Evolutionary conservation across 2,888 invertebrate species (phyloP).

Genomic region (Apamea monoglypha): DNA sequence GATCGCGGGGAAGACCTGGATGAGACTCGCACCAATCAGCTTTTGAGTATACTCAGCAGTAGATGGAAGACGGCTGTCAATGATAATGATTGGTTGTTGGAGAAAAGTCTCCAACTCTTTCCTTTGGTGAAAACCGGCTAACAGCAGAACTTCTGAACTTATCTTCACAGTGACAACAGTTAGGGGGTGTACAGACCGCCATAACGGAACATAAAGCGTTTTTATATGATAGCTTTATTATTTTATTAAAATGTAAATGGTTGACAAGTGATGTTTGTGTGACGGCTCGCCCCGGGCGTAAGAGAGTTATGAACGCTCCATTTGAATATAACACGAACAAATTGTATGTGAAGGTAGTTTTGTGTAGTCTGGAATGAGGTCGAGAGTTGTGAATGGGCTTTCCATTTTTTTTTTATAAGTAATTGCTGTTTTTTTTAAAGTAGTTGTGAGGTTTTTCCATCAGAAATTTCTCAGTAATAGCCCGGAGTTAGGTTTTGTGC

Average conservation of each 20-base stretch:
- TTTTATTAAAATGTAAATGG: conserved; percentile 81
- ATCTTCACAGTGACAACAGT: conserved; percentile 6
- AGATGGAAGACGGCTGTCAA: background rate
- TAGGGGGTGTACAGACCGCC: conserved; percentile 62
- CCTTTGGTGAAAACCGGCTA: background rate
- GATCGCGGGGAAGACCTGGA: background rate
- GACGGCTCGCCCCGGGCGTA: conserved; percentile 64
- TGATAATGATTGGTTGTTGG: background rate
- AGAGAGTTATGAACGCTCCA: conserved; percentile 54
- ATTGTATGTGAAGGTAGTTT: conserved; percentile 33
- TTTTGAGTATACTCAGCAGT: background rate
- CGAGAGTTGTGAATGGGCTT: conserved; percentile 20
- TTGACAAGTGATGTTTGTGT: conserved; percentile 74
- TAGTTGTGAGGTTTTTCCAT: too few species aligned
- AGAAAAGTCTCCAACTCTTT: background rate
- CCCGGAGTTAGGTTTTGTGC: background rate
- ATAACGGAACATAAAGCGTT: conserved; percentile 72
- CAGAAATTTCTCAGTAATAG: background rate
- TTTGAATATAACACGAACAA: conserved; percentile 61
- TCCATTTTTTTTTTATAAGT: conserved; percentile 19
- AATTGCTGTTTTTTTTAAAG: background rate
- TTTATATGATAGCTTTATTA: conserved; percentile 75
- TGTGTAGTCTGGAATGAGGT: conserved; percentile 29
- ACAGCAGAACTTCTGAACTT: conserved; percentile 19
- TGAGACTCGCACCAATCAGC: too few species aligned